Evolutionary conservation across 2,113 vertebrate species (phyloP).

Genomic region (Oryzias woworae): DNA sequence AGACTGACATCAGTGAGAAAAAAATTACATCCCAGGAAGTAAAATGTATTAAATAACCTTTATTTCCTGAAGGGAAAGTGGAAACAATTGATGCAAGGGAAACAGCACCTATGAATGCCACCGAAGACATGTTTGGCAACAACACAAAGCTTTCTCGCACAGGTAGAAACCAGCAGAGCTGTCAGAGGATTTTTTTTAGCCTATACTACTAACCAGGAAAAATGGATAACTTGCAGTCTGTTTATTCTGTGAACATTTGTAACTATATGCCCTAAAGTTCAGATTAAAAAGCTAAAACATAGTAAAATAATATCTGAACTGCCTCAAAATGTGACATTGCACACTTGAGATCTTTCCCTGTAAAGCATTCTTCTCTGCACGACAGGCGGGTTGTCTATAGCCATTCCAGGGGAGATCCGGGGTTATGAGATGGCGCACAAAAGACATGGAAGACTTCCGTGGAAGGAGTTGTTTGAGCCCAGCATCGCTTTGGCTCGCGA

Average conservation of each 20-base stretch:
- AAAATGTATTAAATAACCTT: neutral
- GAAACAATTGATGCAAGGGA: conserved; percentile 94
- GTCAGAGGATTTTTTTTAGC: conserved; percentile 3
- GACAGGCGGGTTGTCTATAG: conserved; percentile 91
- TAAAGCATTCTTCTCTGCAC: conserved; percentile 14
- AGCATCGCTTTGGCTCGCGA: conserved; percentile 88
- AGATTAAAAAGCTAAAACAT: no score
- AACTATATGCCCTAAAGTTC: no score
- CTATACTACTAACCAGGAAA: no score
- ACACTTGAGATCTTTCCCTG: conserved; percentile 1
- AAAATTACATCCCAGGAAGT: neutral
- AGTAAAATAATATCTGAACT: neutral
- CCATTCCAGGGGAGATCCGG: conserved; percentile 92
- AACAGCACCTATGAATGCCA: conserved; percentile 82
- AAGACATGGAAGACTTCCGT: conserved; percentile 88
- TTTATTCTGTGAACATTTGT: no score
- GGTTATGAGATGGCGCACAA: conserved; percentile 92
- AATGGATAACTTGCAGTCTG: no score
- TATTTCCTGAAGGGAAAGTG: conserved; percentile 80
- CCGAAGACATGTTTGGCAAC: conserved; percentile 84
- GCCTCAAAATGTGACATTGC: neutral
- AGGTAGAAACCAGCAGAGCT: conserved; percentile 72
- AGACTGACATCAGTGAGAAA: conserved; percentile 13
- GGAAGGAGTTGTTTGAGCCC: conserved; percentile 90
- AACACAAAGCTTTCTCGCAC: conserved; percentile 80